Evolutionary conservation across 2,888 invertebrate genomes (phyloP).

Genomic region (Yponomeuta cagnagella): DNA sequence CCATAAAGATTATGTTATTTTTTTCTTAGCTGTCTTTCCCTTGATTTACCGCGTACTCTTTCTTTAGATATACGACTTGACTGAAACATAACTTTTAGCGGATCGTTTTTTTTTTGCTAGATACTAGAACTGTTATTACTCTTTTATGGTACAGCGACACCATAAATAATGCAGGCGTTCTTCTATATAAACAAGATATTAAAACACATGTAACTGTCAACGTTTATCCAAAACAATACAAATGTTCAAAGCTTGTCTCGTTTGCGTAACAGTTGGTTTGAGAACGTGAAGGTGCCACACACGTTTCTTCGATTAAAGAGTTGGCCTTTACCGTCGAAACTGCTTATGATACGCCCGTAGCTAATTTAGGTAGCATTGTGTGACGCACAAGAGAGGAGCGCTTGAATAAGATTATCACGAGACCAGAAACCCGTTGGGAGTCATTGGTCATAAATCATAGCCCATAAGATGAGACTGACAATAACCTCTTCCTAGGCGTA

Average conservation of each 20-base stretch:
- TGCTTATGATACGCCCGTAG: constrained; percentile 58
- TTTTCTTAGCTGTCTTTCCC: constrained; percentile 4
- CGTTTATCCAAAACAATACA: not conserved
- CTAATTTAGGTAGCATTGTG: constrained; percentile 76
- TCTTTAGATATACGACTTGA: constrained; percentile 8
- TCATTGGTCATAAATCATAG: constrained; percentile 75
- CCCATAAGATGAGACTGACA: constrained; percentile 73
- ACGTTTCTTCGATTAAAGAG: constrained; percentile 34
- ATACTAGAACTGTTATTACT: constrained; percentile 1
- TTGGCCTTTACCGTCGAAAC: constrained; percentile 48
- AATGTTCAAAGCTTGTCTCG: constrained; percentile 3
- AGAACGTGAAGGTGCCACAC: constrained; percentile 36
- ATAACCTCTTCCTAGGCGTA: constrained; percentile 61
- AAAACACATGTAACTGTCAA: constrained; percentile 3
- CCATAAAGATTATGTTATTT: constrained; percentile 7
- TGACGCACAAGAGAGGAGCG: constrained; percentile 59
- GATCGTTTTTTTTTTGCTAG: not conserved
- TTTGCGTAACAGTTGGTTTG: not conserved
- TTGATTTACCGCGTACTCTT: constrained; percentile 7
- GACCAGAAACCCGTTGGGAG: constrained; percentile 70
- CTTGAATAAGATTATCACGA: constrained; percentile 72
- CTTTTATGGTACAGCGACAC: not conserved
- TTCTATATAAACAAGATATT: constrained; percentile 1
- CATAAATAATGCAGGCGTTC: not conserved
- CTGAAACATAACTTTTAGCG: constrained; percentile 5